Base-by-base conservation (phyloP, 2,113 vertebrate genomes). In the Mustela nigripes region DNA sequence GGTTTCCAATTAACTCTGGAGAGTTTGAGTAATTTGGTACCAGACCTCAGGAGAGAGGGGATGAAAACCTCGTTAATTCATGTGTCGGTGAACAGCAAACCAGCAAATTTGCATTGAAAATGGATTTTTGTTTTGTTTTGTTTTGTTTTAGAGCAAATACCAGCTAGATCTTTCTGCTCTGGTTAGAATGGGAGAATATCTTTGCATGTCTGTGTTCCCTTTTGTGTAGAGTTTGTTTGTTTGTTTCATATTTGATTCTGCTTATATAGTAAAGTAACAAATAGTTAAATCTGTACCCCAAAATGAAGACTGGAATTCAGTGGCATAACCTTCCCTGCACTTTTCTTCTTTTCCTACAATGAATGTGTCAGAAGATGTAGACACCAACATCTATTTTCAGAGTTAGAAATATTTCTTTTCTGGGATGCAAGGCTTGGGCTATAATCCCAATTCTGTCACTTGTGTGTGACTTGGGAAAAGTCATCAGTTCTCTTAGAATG, bases 1-100 rank as follows among this genome's bases (percentile, higher is more conserved):
- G 69, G 91, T 98, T 98, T 98, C 89, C 89, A 97, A 98, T 98
- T 97, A 98, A 97, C 97, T 98, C 82, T 97, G 76, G 89, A 94
- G 97, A 96, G 94, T 97, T 93, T 89, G 88, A 95, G 82, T 98
- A 97, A 97, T 98, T 97, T 95, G 90, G 62, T 97, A 97, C 91
- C 89, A 98, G 94, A 97, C 91, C 94, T 98, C 96, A 90, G 87
- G 93, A 97, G 67, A 96, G 65, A 95, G 26, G 79, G 94, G 81
- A 95, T 94, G 95, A 91, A 96, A 97, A 93, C 84, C 95, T 97
- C 6, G 1, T 95, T 96, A 97, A 95, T 97, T 96, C 65, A 33
- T 86, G 53, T 83, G 71, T 83, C 11, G 0, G 69, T 94, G 84
- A 97, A 97, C 16, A 87, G 87, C 97, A 97, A 96, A 92, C 83